Conservation (phyloP, 2,113 vertebrate genomes). For the Oncorhynchus clarkii region DNA sequence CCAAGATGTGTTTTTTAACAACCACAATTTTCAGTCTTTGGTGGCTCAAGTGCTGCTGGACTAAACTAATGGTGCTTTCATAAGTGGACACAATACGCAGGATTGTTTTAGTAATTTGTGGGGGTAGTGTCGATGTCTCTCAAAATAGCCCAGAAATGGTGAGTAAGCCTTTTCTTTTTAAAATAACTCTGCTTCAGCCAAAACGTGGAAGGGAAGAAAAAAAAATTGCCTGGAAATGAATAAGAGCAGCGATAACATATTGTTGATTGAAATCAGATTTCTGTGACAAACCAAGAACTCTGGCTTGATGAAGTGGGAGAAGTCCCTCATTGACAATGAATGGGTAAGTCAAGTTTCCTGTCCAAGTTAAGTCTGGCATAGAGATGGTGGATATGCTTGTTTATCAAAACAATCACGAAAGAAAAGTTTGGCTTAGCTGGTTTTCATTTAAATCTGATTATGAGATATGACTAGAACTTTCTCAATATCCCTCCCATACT, state of each 20-base stretch:
- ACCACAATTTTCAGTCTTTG: conserved; percentile 68
- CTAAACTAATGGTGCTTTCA: conserved; percentile 59
- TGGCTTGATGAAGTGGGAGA: conserved; percentile 38
- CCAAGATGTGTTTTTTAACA: conserved; percentile 62
- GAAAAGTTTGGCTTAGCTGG: background rate
- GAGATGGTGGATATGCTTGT: conserved; percentile 25
- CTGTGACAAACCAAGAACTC: conserved; percentile 43
- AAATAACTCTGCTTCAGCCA: conserved; percentile 56
- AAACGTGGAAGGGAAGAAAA: conserved; percentile 27
- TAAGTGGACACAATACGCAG: conserved; percentile 56
- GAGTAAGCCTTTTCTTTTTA: conserved; percentile 62
- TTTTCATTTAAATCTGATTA: conserved; percentile 16
- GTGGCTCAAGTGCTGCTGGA: conserved; percentile 48
- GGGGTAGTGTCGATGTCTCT: conserved; percentile 55
- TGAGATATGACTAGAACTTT: background rate
- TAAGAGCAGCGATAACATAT: conserved; percentile 55
- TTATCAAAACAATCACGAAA: conserved; percentile 23
- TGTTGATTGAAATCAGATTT: conserved; percentile 67
- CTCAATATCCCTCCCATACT: background rate
- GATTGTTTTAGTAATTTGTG: conserved; percentile 58
- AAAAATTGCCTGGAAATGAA: conserved; percentile 47
- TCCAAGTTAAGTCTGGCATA: conserved; percentile 31
- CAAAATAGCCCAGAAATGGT: conserved; percentile 66
- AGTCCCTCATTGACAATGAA: conserved; percentile 41
- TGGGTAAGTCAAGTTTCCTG: conserved; percentile 49